phyloP scores from a whole-genome alignment of 2,888 invertebrate species.

The Hyalella azteca region DNA sequence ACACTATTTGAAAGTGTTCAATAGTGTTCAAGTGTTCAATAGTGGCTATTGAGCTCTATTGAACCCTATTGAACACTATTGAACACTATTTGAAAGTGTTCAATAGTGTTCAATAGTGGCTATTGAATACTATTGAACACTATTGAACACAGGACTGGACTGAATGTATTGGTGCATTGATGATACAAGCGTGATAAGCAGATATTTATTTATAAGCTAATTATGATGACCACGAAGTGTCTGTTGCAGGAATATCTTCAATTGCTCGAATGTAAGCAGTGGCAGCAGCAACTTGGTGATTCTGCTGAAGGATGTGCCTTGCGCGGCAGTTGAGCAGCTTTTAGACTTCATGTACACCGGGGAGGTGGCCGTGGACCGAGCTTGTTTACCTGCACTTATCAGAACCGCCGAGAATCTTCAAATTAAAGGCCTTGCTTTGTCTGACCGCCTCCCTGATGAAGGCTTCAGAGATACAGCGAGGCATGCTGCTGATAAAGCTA shows the following conservation, averaged over 20 bases:
- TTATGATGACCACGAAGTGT: background rate
- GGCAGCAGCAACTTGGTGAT: constrained; percentile 12
- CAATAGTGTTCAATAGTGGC: too few species aligned
- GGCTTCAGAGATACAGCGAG: background rate
- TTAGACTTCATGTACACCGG: constrained; percentile 35
- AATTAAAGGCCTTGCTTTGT: constrained; percentile 6
- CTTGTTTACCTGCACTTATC: constrained; percentile 15
- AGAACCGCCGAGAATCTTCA: constrained; percentile 32
- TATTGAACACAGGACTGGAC: too few species aligned
- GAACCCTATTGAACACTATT: too few species aligned
- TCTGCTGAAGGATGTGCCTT: constrained; percentile 3
- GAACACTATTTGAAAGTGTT: too few species aligned
- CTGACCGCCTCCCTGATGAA: background rate
- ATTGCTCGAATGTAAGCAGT: background rate
- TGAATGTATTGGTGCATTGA: too few species aligned
- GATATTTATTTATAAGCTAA: background rate
- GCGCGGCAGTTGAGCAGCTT: background rate
- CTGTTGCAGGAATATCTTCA: background rate
- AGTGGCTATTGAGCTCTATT: too few species aligned
- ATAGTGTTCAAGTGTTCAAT: too few species aligned
- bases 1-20: too few species aligned
- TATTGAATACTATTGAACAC: too few species aligned
- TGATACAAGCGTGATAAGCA: too few species aligned
- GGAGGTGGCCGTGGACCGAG: background rate
- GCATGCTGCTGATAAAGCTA: background rate